phyloP scores from a whole-genome alignment of 1,140 invertebrate genomes.

The Eupristina koningsbergeri region DNA sequence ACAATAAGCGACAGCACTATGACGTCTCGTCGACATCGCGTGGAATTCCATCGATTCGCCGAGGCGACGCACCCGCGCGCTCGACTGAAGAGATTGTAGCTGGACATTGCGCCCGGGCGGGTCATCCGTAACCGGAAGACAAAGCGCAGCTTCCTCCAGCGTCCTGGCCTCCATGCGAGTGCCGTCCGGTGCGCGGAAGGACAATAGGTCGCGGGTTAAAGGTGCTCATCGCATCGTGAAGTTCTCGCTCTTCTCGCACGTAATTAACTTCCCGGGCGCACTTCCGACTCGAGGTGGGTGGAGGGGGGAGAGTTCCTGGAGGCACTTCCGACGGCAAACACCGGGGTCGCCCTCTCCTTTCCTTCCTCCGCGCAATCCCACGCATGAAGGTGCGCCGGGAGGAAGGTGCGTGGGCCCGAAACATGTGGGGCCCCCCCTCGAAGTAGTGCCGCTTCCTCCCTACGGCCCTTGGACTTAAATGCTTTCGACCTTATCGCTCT shows the following conservation, averaged over 20 bases:
- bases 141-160: constrained; percentile 51
- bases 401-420: constrained; percentile 21
- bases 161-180: not conserved
- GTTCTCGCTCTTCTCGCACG: constrained; percentile 26
- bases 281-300: constrained; percentile 62
- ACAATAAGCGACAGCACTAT: constrained; percentile 21
- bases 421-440: not conserved
- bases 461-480: constrained; percentile 48
- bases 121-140: constrained; percentile 57
- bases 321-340: constrained; percentile 65
- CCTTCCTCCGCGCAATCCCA: constrained; percentile 51
- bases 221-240: constrained; percentile 56
- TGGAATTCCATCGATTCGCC: constrained; percentile 42
- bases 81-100: constrained; percentile 22
- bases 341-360: constrained; percentile 36
- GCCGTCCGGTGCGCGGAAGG: not conserved
- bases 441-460: not conserved
- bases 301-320: constrained; percentile 58
- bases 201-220: constrained; percentile 51
- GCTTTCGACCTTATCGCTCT: constrained; percentile 59
- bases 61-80: constrained; percentile 27
- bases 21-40: not conserved
- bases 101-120: constrained; percentile 23
- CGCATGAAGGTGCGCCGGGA: constrained; percentile 66
- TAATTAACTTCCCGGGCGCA: constrained; percentile 67